A percentile compares a stretch with the other conserved stretches of the same genome.
Evolutionary conservation across 1,140 invertebrate species (phyloP).

Genomic region (Atta texana): DNA sequence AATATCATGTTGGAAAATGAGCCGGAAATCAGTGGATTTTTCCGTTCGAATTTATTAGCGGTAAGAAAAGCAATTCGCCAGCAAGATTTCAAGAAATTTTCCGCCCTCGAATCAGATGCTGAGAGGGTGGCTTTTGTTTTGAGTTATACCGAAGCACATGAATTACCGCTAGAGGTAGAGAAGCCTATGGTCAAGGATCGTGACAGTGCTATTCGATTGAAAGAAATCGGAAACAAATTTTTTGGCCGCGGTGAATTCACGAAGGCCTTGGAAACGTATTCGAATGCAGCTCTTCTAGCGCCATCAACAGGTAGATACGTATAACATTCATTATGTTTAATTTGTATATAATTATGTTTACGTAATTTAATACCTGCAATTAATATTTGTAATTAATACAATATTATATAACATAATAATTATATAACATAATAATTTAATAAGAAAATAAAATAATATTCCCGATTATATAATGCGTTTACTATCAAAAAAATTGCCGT

Average conservation of each 20-base stretch:
- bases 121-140: constrained; percentile 81
- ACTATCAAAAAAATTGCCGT: neutral
- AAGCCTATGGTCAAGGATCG: constrained; percentile 87
- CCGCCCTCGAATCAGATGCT: constrained; percentile 67
- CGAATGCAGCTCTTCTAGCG: constrained; percentile 89
- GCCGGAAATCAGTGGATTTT: constrained; percentile 78
- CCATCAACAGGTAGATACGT: constrained; percentile 87
- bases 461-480: neutral
- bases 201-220: constrained; percentile 88
- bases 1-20: constrained; percentile 67
- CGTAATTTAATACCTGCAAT: neutral
- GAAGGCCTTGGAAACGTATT: constrained; percentile 92
- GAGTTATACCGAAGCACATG: constrained; percentile 78
- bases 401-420: neutral
- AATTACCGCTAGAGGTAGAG: constrained; percentile 77
- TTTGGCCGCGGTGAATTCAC: constrained; percentile 92
- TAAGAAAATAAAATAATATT: neutral
- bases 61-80: constrained; percentile 73
- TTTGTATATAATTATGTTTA: neutral
- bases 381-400: neutral
- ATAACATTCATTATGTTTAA: neutral
- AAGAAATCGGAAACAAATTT: constrained; percentile 92
- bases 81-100: constrained; percentile 78
- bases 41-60: constrained; percentile 79
- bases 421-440: neutral